Evolutionary conservation across 2,888 invertebrate genomes (phyloP), one percentile per base, ranked within the genome.

Genomic region (Metopia argyrocephala): DNA sequence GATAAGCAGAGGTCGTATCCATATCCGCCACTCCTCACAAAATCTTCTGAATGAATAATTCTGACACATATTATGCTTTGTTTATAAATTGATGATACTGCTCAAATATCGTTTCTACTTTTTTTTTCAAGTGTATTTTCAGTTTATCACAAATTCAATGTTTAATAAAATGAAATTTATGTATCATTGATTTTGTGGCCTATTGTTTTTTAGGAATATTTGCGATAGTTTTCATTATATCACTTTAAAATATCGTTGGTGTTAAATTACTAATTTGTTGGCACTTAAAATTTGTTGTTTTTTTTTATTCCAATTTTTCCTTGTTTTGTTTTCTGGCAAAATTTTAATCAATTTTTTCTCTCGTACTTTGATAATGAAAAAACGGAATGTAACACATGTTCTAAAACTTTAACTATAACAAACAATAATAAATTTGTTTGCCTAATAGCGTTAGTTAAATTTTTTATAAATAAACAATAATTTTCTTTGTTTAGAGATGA

Each of bases 1-100:
- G 82, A 97, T 94, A 69, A 96, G 93, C 73, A 97, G 92, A 65
- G 97, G 97, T 84, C 96, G 93, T 88, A 98, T 97, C 97, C 98
- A 98, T 84, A 95, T 91, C 88, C 95, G 93, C 98, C 98, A 98
- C 79, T 89, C 90, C 57, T 87, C 87, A 59, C 87, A 90, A 83
- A 90, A 89, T 81, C 88, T 87, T 74, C 89, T 68, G 38, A 83
- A 50, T 52, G 81, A 81, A 70, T 81, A 81, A 62, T 75, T 81
- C 46, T 70, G 81, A 66, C 81, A 81, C 81, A 81, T 80, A 23
- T 48, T 64, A 0, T 48, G 20, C 6, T 20, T 46, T 23, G n/a
- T n/a, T n/a, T n/a, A n/a, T n/a, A n/a, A n/a, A n/a, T 15, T 66
- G 31, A 4, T 54, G 31, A 62, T 31, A 9, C 46, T 20, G 64